phyloP scores from a whole-genome alignment of 2,888 invertebrate genomes.

The Philaethria dido region DNA sequence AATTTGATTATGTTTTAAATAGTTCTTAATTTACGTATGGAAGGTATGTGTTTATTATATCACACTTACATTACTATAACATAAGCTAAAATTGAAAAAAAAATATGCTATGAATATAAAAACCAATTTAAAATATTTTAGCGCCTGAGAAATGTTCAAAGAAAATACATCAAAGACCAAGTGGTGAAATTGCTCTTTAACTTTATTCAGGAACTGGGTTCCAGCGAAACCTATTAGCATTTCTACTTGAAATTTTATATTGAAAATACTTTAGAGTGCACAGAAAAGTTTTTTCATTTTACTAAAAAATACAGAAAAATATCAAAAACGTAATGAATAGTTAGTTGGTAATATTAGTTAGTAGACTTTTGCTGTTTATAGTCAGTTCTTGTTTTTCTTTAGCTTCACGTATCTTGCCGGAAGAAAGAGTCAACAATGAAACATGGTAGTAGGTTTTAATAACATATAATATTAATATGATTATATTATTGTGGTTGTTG shows the following conservation, averaged over 20 bases:
- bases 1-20: no score
- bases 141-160: conserved; percentile 20
- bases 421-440: no score
- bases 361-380: not conserved
- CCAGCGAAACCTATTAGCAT: conserved; percentile 18
- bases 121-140: conserved; percentile 16
- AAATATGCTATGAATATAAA: conserved; percentile 12
- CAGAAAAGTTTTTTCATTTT: not conserved
- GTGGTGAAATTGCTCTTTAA: conserved; percentile 29
- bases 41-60: not conserved
- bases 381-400: no score
- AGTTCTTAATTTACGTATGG: no score
- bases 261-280: conserved; percentile 1
- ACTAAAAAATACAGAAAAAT: not conserved
- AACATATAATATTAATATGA: no score
- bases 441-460: no score
- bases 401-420: no score
- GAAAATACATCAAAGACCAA: conserved; percentile 20
- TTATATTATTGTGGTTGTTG: no score
- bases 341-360: no score
- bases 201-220: conserved; percentile 24
- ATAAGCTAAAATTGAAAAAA: not conserved
- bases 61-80: not conserved
- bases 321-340: no score
- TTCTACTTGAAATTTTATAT: conserved; percentile 18